These are phyloP conservation scores for Chaetodon trifascialis DNA, from an alignment of 2,113 vertebrate species.

Conservation along the genomic window DNA sequence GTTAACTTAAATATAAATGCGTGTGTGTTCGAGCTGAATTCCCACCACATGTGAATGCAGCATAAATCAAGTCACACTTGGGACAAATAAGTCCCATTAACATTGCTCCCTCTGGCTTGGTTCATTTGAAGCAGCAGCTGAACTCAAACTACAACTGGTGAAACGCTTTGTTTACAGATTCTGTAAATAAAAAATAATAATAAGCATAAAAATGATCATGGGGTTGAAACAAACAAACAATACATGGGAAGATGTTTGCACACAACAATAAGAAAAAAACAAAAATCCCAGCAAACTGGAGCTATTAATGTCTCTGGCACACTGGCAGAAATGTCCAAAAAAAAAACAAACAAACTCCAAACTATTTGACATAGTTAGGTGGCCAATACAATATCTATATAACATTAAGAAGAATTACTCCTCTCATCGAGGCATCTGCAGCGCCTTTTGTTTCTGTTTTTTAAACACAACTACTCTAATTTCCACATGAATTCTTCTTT, in stretches of 20 bases:
- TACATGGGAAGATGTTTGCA: background rate
- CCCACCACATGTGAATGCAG: background rate
- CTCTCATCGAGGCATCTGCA: background rate
- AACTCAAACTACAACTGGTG: background rate
- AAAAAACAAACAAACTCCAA: background rate
- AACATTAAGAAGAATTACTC: background rate
- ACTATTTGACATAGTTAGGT: background rate
- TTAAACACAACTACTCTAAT: background rate
- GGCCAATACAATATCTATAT: background rate
- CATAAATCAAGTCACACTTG: background rate
- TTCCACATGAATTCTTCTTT: background rate
- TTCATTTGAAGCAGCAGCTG: slow-evolving; percentile 16
- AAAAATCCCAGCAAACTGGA: background rate
- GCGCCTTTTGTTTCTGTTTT: background rate
- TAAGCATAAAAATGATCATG: background rate
- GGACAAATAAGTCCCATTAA: background rate
- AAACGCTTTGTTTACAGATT: background rate
- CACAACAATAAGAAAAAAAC: background rate
- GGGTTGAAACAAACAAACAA: background rate
- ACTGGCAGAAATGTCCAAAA: background rate
- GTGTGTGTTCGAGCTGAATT: background rate
- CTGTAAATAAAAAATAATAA: background rate
- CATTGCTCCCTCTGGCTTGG: background rate
- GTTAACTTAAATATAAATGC: background rate
- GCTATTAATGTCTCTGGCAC: background rate